Evolutionary conservation across 2,888 invertebrate species (phyloP), one percentile per base, ranked within the genome.

Genomic region (Eilema sororculum): DNA sequence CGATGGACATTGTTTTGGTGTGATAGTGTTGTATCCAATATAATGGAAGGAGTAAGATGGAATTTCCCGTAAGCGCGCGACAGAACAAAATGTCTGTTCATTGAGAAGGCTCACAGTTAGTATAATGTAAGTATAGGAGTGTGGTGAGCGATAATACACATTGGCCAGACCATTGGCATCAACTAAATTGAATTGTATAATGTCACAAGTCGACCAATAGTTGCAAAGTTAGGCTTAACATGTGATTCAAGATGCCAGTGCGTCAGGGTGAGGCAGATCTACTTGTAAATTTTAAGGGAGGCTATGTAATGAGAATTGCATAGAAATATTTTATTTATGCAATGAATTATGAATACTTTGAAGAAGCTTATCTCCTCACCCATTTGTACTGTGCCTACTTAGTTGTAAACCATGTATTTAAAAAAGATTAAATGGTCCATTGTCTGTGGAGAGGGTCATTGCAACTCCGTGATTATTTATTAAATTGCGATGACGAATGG

Each of bases 11-110:
- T 91, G 90, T 88, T 91, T 87, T 93, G 95, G 94, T 91, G 91
- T 93, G 95, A 88, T 90, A 93, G 95, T 95, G 95, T 95, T 95
- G 95, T 95, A 95, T 95, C 95, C 95, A 92, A 89, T 92, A 88
- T 87, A 89, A 91, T 93, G 95, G 95, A 95, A 95, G 94, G 92
- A 86, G 89, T 84, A 80, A 89, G 91, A 82, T 81, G 89, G 91
- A 88, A 89, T 88, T 91, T 94, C 94, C 95, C 94, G 93, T 88
- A 88, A 87, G 89, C 84, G 85, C 76, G 86, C 81, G 82, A 86
- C 83, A 74, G 76, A 79, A 91, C 87, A 87, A 89, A 89, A 84
- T 80, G 86, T 86, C 85, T 89, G 87, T 88, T 89, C 90, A 86
- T 80, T 86, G 73, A 78, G 79, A 83, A 80, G 82, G 90, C 89